Conservation (phyloP, 2,113 vertebrate species). For the Montifringilla adamsi region DNA sequence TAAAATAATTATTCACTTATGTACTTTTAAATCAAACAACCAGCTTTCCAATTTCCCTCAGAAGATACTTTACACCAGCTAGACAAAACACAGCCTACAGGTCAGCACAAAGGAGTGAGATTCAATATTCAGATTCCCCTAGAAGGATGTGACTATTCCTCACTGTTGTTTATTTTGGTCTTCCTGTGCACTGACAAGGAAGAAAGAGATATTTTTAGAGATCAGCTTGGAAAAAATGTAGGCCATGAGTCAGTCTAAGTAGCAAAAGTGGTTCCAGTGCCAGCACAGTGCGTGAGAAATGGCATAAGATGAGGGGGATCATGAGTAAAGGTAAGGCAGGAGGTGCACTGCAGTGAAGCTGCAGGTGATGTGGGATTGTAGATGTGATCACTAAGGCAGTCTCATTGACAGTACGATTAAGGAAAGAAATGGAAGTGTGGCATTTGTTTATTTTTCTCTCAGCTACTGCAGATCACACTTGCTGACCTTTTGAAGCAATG, state of each 20-base stretch:
- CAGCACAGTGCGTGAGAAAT: accelerated
- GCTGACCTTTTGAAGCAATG: not conserved
- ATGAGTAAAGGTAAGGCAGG: not conserved
- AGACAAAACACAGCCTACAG: not conserved
- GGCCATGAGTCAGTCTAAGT: not conserved
- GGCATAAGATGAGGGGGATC: accelerated
- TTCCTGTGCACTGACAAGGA: not conserved
- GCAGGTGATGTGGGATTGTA: not conserved
- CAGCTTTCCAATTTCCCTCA: not conserved
- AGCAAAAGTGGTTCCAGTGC: not conserved
- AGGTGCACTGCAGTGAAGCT: not conserved
- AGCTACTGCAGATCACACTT: not conserved
- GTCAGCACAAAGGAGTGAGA: not conserved
- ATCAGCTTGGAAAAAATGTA: not conserved
- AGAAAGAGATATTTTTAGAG: not conserved
- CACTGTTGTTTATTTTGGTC: not conserved
- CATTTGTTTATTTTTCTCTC: not conserved
- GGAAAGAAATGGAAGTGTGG: not conserved
- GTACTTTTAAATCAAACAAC: not conserved
- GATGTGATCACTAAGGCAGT: not conserved
- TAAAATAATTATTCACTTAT: not conserved
- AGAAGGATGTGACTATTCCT: not conserved
- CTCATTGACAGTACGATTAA: not conserved
- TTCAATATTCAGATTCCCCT: not conserved
- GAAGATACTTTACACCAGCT: not conserved